A percentile compares a stretch with the other conserved stretches of the same genome.
These are phyloP conservation scores for Sympetrum striolatum DNA, from an alignment of 2,888 invertebrate genomes.

Conservation along the genomic window DNA sequence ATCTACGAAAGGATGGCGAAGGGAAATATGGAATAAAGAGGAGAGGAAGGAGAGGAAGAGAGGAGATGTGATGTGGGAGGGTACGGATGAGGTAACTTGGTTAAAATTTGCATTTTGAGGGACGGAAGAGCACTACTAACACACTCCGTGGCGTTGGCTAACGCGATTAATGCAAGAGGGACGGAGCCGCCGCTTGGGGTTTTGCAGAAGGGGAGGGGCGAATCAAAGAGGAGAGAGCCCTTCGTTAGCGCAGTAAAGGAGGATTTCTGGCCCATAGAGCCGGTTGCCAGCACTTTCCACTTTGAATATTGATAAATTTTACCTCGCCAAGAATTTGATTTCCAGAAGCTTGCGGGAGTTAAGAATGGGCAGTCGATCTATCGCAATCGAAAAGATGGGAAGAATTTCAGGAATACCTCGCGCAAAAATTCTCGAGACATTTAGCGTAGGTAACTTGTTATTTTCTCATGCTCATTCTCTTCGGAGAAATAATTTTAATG, in stretches of 20 bases:
- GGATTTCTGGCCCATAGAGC: not conserved
- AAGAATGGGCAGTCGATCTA: not conserved
- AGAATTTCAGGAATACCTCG: not conserved
- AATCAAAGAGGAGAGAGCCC: not conserved
- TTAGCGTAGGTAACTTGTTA: not conserved
- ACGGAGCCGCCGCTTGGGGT: not conserved
- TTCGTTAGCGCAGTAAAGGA: not conserved
- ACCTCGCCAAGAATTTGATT: not conserved
- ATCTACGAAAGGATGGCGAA: not conserved
- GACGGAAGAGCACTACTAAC: slow-evolving; percentile 36
- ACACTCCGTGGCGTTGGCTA: slow-evolving; percentile 44
- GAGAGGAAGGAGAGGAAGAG: not conserved
- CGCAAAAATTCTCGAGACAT: not conserved
- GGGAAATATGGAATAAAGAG: not conserved
- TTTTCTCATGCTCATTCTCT: no score
- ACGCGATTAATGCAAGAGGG: slow-evolving; percentile 34
- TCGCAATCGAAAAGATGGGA: not conserved
- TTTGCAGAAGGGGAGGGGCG: not conserved
- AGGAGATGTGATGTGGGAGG: slow-evolving; percentile 1
- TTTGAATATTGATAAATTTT: not conserved
- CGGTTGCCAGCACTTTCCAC: not conserved
- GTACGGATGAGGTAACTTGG: slow-evolving; percentile 38
- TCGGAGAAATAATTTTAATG: no score
- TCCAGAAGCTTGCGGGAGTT: not conserved
- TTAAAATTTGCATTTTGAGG: slow-evolving; percentile 42